phyloP scores from a whole-genome alignment of 2,113 vertebrate species.

The Amazona guildingii region DNA sequence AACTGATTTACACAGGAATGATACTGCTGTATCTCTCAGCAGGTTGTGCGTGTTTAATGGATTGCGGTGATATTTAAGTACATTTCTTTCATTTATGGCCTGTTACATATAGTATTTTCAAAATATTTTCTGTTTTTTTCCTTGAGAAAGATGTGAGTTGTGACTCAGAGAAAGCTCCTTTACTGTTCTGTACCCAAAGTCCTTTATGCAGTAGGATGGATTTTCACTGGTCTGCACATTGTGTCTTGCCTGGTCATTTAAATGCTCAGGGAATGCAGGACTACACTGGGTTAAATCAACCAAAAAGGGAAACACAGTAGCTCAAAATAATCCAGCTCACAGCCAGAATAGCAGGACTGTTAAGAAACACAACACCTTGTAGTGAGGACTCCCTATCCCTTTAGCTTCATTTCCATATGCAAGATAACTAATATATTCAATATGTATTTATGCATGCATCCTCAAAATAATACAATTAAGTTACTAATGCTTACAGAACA shows the following conservation, averaged over 20 bases:
- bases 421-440: constrained; percentile 11
- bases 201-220: not conserved
- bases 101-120: not conserved
- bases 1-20: constrained; percentile 55
- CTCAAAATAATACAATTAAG: constrained; percentile 63
- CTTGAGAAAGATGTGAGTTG: not conserved
- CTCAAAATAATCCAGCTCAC: not conserved
- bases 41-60: constrained; percentile 31
- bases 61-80: not conserved
- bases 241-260: not conserved
- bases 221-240: not conserved
- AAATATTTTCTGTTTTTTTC: not conserved
- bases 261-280: not conserved
- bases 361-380: not conserved
- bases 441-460: constrained; percentile 45
- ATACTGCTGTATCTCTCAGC: constrained; percentile 6
- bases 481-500: constrained; percentile 52
- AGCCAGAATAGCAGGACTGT: not conserved
- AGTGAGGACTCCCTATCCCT: not conserved
- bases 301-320: not conserved
- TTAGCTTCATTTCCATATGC: constrained; percentile 4
- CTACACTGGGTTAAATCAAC: not conserved
- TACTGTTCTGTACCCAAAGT: not conserved
- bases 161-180: not conserved
- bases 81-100: not conserved